Evolutionary conservation across 2,888 invertebrate species (phyloP), one percentile per base, ranked within the genome.

Genomic region (Cerastis rubricosa): DNA sequence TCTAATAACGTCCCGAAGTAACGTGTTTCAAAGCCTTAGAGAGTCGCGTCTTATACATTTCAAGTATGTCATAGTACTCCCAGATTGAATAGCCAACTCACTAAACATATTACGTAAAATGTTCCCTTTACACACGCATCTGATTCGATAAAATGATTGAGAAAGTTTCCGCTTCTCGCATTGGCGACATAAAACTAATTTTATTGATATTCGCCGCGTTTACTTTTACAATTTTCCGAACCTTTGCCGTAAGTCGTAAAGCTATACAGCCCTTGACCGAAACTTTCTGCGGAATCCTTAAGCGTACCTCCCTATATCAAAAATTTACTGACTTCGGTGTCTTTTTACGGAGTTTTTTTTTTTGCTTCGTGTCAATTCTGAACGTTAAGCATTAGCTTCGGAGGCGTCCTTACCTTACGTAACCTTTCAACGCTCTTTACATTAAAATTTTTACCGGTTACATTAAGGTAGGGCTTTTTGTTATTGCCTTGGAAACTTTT

Each of bases 161-260:
- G 84, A 89, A 88, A 87, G 85, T 89, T 90, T 87, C 86, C 87
- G 85, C 78, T 80, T 65, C 80, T 86, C 88, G 84, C 85, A 86
- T 89, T 84, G 89, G 77, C 76, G 84, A 86, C 85, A 89, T 91
- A 90, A 89, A 91, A 91, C 91, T 90, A 90, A 91, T 91, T 90
- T 91, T 90, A 90, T 90, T 89, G 91, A 90, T 90, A 91, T 90
- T 89, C 88, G 79, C 80, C 81, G 83, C 88, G 83, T 90, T 91
- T 87, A 87, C 88, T 91, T 88, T 89, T 88, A 89, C 87, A 88
- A 90, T 90, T 87, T 87, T 88, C 84, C 79, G 83, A 85, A 86
- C 85, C 87, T 87, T 88, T 85, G 83, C 83, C 84, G 71, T 88
- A 84, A 87, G 89, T 88, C 90, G 84, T 91, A 91, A 91, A 90